Base-by-base conservation (phyloP, 64 coral and sea anemone genomes). In the Platygyra sinensis region DNA sequence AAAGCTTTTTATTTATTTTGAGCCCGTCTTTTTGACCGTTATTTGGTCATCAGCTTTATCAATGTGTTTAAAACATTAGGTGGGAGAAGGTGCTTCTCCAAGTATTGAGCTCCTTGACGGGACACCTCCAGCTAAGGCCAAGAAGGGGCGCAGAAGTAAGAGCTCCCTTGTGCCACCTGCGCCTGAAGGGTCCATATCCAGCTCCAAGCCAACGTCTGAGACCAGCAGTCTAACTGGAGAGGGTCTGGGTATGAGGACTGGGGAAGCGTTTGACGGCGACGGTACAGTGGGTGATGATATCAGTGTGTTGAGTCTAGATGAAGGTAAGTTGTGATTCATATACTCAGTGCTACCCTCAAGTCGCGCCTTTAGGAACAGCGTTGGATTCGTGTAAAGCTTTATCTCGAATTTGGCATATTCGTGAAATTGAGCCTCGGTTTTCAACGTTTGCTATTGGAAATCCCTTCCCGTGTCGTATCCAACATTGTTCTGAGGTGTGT, bases 281-380 rank as follows among this genome's bases (percentile, higher is more conserved):
- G 94, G 88, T 59, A 80, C 91, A 19, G 94, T 85, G 19, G 90
- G 82, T 60, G 97, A 99, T 89, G 97, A 99, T 19, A 95, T 95
- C 39, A 99, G 97, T 29, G 75, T 99, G 57, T 87, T 95, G 91
- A 99, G 97, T 91, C 75, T 99, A 50, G 97, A 99, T 91, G 97
- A 99, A 73, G 78, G 97, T 99, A 76, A 86, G 89, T 87, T 27
- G 62, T 52, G 0, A 60, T 5, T 17, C 42, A 14, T 20, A 13
- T 79, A n/a, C 2, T 29, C 67, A 17, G 22, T 62, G 79, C 49
- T 17, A 16, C 60, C 17, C 24, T 65, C 9, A n/a, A 2, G 24
- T 5, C 6, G 24, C 18, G 62, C 7, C 7, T 24, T 20, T 65
- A 20, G 17, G 17, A 65, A 1, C 17, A 22, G 18, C 18, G 20